A percentile compares a stretch with the other conserved stretches of the same genome.
Evolutionary conservation across 2,888 invertebrate species (phyloP).

Genomic region (Baccha elongata): DNA sequence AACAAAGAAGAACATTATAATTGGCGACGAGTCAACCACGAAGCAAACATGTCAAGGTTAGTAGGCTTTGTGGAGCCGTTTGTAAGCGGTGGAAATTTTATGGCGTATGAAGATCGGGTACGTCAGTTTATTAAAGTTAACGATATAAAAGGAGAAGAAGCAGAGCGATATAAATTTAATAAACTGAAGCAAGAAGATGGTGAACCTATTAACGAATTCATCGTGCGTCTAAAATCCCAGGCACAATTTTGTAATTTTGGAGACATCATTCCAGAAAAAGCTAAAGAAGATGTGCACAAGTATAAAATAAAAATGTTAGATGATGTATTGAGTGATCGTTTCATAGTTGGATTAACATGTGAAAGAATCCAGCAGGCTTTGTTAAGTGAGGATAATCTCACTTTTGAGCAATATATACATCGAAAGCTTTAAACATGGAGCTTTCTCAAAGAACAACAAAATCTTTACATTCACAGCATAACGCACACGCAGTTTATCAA

Average conservation of each 20-base stretch:
- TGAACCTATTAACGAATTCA: slow-evolving; percentile 28
- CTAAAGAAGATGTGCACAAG: neutral
- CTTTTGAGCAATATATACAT: slow-evolving; percentile 17
- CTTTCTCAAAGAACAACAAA: slow-evolving; percentile 14
- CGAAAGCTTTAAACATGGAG: slow-evolving; percentile 31
- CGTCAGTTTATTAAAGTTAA: slow-evolving; percentile 34
- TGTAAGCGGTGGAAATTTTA: slow-evolving; percentile 27
- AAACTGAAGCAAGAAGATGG: slow-evolving; percentile 45
- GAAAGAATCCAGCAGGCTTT: slow-evolving; percentile 4
- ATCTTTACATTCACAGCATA: slow-evolving; percentile 6
- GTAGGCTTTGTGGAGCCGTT: slow-evolving; percentile 26
- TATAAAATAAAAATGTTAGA: slow-evolving; percentile 40
- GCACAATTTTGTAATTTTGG: slow-evolving; percentile 25
- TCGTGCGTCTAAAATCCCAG: slow-evolving; percentile 27
- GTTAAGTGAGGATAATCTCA: slow-evolving; percentile 32
- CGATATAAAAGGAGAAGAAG: slow-evolving; percentile 28
- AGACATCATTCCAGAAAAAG: slow-evolving; percentile 16
- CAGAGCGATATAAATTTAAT: slow-evolving; percentile 47
- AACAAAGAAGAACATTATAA: too few relatives aligned
- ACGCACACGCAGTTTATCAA: neutral
- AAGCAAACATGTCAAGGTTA: slow-evolving; percentile 1
- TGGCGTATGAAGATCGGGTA: slow-evolving; percentile 34
- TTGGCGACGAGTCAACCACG: slow-evolving; percentile 9
- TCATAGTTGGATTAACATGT: slow-evolving; percentile 18
- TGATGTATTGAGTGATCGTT: slow-evolving; percentile 30